These are phyloP conservation scores for Rhopalosiphum maidis DNA, from an alignment of 1,140 invertebrate species.

Conservation along the genomic window DNA sequence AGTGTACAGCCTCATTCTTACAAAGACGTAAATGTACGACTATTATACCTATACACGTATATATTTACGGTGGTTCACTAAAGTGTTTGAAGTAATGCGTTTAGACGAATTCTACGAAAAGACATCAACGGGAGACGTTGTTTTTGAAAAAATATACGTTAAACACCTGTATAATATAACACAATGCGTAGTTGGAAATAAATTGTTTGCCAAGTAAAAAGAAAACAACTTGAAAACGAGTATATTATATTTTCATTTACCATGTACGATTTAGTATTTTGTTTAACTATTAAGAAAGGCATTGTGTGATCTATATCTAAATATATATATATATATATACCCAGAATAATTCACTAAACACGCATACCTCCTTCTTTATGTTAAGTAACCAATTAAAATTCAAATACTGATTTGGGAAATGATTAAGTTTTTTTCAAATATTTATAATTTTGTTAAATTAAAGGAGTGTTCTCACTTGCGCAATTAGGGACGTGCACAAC, in stretches of 20 bases:
- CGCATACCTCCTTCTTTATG: not conserved
- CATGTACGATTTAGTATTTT: not conserved
- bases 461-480: too few relatives aligned
- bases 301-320: too few relatives aligned
- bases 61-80: not conserved
- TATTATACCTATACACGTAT: not conserved
- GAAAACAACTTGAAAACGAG: not conserved
- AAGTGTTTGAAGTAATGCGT: not conserved
- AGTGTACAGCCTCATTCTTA: not conserved
- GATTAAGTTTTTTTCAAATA: not conserved
- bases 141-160: not conserved
- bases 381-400: not conserved
- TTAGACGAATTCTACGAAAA: constrained; percentile 11
- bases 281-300: not conserved
- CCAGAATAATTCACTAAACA: not conserved
- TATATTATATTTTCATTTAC: not conserved
- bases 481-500: too few relatives aligned
- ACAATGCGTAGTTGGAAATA: not conserved
- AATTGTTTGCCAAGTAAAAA: not conserved
- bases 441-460: too few relatives aligned
- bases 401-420: not conserved
- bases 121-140: not conserved
- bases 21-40: not conserved
- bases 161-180: not conserved
- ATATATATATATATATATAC: not conserved